Percentiles rank a stretch among this genome's conserved stretches.
Conservation (phyloP, 2,797 vertebrate genomes). For the Labeo calbasu region DNA sequence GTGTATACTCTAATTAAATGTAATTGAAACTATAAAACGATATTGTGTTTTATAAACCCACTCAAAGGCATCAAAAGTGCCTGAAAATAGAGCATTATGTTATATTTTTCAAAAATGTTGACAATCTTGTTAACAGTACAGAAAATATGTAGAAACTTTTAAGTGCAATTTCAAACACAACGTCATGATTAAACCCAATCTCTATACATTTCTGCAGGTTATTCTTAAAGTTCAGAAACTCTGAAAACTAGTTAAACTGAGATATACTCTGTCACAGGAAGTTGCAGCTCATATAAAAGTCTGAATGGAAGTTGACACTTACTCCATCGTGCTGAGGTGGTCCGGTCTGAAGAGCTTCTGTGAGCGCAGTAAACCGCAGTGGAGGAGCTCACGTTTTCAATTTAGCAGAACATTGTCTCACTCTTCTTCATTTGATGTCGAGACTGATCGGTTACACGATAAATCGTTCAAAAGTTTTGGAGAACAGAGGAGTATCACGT, state of each 20-base stretch:
- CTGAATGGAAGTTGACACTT: conserved; percentile 58
- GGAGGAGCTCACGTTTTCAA: conserved; percentile 35
- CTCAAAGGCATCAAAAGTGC: neutral
- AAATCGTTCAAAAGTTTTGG: conserved; percentile 58
- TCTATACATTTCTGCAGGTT: neutral
- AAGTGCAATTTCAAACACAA: neutral
- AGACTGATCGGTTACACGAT: conserved; percentile 52
- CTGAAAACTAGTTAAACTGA: conserved; percentile 26
- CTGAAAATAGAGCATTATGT: neutral
- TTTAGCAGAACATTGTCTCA: conserved; percentile 62
- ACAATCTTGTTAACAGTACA: neutral
- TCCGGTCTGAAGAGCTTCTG: conserved; percentile 52
- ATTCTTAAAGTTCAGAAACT: neutral
- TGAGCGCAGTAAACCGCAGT: conserved; percentile 58
- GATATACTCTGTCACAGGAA: conserved; percentile 6
- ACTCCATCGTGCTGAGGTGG: conserved; percentile 65
- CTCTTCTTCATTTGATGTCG: conserved; percentile 54
- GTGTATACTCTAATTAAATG: neutral
- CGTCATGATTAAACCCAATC: neutral
- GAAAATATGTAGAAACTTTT: neutral
- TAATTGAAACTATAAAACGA: neutral
- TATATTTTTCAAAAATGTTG: neutral
- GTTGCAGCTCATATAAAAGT: conserved; percentile 14
- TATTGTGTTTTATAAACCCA: neutral
- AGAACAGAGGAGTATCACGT: conserved; percentile 53